These are phyloP conservation scores for Hassar affinis DNA, from an alignment of 2,113 vertebrate species.

Conservation along the genomic window DNA sequence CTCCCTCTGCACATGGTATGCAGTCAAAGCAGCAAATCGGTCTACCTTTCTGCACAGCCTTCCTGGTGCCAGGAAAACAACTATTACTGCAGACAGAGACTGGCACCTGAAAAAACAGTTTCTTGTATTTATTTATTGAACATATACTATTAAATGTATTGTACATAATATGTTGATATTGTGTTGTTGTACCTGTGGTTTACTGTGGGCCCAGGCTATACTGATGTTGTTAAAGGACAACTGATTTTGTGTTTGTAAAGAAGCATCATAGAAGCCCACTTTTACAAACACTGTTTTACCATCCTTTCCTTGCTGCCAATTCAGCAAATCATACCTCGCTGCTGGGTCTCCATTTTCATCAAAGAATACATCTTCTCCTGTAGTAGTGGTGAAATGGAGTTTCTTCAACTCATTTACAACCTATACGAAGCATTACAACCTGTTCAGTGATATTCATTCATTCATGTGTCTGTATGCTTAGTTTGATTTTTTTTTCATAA, in stretches of 20 bases:
- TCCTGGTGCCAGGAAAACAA: slow-evolving; percentile 50
- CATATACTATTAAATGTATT: not conserved
- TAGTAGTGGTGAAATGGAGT: slow-evolving; percentile 45
- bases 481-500: not conserved
- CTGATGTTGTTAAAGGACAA: slow-evolving; percentile 53
- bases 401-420: slow-evolving; percentile 51
- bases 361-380: slow-evolving; percentile 53
- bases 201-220: slow-evolving; percentile 51
- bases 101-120: slow-evolving; percentile 46
- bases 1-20: slow-evolving; percentile 55
- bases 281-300: slow-evolving; percentile 52
- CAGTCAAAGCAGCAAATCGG: slow-evolving; percentile 59
- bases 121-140: not conserved
- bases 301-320: slow-evolving; percentile 55
- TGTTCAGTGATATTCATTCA: not conserved
- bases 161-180: not conserved
- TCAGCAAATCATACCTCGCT: slow-evolving; percentile 59
- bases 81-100: slow-evolving; percentile 54
- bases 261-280: slow-evolving; percentile 59
- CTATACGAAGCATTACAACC: slow-evolving; percentile 24
- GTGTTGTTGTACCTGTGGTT: slow-evolving; percentile 20
- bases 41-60: slow-evolving; percentile 54
- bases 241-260: slow-evolving; percentile 47
- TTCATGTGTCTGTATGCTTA: too few species aligned
- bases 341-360: slow-evolving; percentile 60